These are phyloP conservation scores for Labeo calbasu DNA, from an alignment of 2,797 vertebrate genomes.

Conservation along the genomic window DNA sequence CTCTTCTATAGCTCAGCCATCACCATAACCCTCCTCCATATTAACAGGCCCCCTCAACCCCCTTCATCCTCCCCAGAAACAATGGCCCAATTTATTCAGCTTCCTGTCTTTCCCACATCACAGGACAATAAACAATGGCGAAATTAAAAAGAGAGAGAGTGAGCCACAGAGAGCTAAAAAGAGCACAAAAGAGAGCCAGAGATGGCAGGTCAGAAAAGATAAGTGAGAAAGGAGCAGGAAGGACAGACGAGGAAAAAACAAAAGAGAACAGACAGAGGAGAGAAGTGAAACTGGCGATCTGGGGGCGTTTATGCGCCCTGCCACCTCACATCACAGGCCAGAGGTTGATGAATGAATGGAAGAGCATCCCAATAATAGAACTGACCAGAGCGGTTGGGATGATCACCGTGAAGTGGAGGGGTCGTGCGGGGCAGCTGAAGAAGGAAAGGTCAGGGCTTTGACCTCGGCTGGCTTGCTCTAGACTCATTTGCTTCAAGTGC, in stretches of 20 bases:
- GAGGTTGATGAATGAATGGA: constrained; percentile 72
- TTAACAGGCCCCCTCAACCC: constrained; percentile 25
- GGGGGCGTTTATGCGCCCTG: constrained; percentile 65
- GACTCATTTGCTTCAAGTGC: constrained; percentile 51
- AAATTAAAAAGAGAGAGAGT: constrained; percentile 38
- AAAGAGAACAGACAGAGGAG: constrained; percentile 2
- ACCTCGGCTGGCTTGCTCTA: constrained; percentile 1
- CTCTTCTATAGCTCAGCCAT: constrained; percentile 8
- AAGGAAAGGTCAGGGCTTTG: constrained; percentile 28
- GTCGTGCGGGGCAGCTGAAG: constrained; percentile 18
- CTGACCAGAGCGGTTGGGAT: constrained; percentile 36
- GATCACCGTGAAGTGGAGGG: constrained; percentile 61
- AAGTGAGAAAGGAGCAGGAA: constrained; percentile 24
- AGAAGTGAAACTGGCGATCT: constrained; percentile 54
- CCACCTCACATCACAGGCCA: constrained; percentile 69
- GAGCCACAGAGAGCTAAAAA: constrained; percentile 10
- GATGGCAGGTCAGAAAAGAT: constrained; percentile 29
- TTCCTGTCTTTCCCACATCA: constrained; percentile 62
- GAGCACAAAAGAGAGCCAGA: constrained; percentile 23
- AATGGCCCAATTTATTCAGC: constrained; percentile 42
- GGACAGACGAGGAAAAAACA: constrained; percentile 20
- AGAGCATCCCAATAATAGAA: constrained; percentile 69
- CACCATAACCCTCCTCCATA: constrained; percentile 11
- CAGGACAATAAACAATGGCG: constrained; percentile 61
- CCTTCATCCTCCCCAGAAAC: constrained; percentile 31